These are phyloP conservation scores for Argyra leucocephala DNA, from an alignment of 2,888 invertebrate species.

Conservation along the genomic window DNA sequence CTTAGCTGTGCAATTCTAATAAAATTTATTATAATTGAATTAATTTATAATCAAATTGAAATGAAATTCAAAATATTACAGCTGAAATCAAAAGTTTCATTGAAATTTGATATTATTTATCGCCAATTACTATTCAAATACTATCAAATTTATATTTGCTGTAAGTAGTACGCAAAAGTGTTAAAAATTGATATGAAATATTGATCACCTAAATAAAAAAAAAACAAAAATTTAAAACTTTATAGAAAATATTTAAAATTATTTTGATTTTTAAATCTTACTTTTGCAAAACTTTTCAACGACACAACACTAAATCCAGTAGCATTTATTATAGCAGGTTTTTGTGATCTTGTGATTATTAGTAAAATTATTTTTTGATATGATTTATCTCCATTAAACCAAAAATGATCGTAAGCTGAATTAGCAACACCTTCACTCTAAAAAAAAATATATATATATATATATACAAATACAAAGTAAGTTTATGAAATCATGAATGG, in stretches of 20 bases:
- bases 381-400: slow-evolving; percentile 2
- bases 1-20: too few relatives aligned
- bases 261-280: neutral
- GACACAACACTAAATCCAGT: slow-evolving; percentile 8
- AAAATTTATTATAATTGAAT: too few relatives aligned
- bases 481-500: too few relatives aligned
- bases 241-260: too few relatives aligned
- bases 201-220: neutral
- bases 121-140: too few relatives aligned
- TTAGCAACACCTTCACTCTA: slow-evolving; percentile 14
- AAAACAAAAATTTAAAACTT: too few relatives aligned
- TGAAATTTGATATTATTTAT: too few relatives aligned
- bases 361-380: slow-evolving; percentile 13
- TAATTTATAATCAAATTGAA: too few relatives aligned
- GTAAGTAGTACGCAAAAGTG: neutral
- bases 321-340: slow-evolving; percentile 14
- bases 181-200: slow-evolving; percentile 1
- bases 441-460: slow-evolving; percentile 10
- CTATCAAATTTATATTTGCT: neutral
- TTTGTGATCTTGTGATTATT: slow-evolving; percentile 12
- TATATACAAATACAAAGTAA: too few relatives aligned
- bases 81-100: too few relatives aligned
- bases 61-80: too few relatives aligned
- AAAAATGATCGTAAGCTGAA: slow-evolving; percentile 13
- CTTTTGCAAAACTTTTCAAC: neutral